phyloP scores from a whole-genome alignment of 1,140 invertebrate genomes.

The Marisa cornuarietis region DNA sequence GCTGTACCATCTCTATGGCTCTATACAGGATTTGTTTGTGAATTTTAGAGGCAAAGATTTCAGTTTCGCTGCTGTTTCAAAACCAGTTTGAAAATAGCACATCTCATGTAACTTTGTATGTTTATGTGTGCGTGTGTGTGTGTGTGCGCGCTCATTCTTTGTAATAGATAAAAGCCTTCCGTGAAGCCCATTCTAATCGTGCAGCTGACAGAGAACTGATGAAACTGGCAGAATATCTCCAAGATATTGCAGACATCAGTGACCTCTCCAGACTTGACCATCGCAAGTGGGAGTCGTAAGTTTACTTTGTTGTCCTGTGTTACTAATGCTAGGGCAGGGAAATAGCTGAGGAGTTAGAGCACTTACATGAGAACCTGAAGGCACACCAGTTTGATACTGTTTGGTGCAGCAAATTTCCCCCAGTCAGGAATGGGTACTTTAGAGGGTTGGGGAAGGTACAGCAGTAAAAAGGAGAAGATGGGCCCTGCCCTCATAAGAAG shows the following conservation, averaged over 20 bases:
- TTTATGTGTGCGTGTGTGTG: neutral
- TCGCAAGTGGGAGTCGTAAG: conserved; percentile 82
- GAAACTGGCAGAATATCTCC: conserved; percentile 84
- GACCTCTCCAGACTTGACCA: conserved; percentile 90
- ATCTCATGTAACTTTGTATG: neutral
- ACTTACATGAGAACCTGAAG: too few species aligned
- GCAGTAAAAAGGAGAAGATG: too few species aligned
- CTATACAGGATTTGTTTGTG: too few species aligned
- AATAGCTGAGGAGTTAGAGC: too few species aligned
- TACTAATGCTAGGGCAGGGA: too few species aligned
- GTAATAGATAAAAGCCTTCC: conserved; percentile 83
- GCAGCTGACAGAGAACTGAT: conserved; percentile 85
- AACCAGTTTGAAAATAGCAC: neutral
- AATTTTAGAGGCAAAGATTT: neutral
- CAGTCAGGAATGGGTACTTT: too few species aligned
- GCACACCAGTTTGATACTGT: too few species aligned
- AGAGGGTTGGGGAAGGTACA: too few species aligned
- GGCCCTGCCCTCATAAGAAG: too few species aligned
- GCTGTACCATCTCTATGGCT: neutral
- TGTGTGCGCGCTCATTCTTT: conserved; percentile 1
- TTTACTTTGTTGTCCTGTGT: conserved; percentile 1
- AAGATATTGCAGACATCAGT: conserved; percentile 82
- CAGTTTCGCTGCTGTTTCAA: neutral
- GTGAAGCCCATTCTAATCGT: conserved; percentile 88
- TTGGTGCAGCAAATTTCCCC: too few species aligned